A percentile compares a stretch with the other conserved stretches of the same genome.
Conservation (phyloP, 1,140 invertebrate genomes). For the Harlomillsia oculata region DNA sequence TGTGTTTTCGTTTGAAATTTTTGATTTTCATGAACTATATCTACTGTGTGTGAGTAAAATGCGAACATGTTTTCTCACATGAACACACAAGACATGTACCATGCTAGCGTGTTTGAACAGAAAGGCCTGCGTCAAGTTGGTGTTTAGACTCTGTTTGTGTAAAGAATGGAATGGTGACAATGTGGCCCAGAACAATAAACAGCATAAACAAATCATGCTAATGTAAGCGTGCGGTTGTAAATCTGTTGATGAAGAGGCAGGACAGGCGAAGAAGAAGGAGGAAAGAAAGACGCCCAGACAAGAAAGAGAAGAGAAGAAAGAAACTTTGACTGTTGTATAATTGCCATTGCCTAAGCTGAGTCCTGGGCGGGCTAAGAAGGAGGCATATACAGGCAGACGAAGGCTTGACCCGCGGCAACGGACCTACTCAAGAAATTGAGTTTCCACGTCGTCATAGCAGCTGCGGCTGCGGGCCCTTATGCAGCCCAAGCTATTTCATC, state of each 20-base stretch:
- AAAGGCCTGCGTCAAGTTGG: no score
- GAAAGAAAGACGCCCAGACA: background rate
- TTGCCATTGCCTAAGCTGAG: conserved; percentile 25
- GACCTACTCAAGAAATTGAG: conserved; percentile 32
- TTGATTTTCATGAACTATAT: no score
- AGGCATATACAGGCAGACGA: no score
- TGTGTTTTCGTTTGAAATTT: background rate
- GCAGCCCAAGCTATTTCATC: conserved; percentile 9
- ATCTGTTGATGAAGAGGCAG: background rate
- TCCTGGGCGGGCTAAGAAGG: conserved; percentile 8
- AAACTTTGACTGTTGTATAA: conserved; percentile 29
- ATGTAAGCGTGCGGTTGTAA: no score
- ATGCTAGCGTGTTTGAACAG: no score
- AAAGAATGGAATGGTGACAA: no score
- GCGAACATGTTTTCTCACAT: no score
- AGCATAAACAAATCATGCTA: no score
- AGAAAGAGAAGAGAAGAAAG: conserved; percentile 5
- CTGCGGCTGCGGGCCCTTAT: conserved; percentile 10
- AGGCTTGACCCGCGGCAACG: background rate
- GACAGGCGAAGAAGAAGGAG: background rate
- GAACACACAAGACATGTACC: no score
- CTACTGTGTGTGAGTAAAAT: no score
- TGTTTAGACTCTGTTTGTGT: no score
- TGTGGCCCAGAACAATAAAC: no score
- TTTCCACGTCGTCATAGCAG: conserved; percentile 22